Conservation (phyloP, 2,888 invertebrate genomes). For the Stenodera caucasica region DNA sequence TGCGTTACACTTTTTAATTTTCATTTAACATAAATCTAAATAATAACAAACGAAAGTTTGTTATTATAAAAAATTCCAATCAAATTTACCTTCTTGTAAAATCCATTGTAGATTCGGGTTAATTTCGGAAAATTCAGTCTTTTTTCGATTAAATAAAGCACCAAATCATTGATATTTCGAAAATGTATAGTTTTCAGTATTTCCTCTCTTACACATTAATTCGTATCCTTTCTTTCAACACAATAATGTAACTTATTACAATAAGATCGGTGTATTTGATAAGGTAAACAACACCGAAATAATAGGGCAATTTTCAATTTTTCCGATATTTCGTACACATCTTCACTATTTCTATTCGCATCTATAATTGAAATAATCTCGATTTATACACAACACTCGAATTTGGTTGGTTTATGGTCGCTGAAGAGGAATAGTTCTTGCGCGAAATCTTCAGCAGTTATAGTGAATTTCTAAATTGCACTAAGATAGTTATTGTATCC, state of each 20-base stretch:
- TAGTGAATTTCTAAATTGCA: conserved; percentile 41
- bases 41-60: conserved; percentile 22
- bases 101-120: conserved; percentile 14
- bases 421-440: conserved; percentile 22
- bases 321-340: background rate
- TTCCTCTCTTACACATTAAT: conserved; percentile 29
- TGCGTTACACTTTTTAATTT: conserved; percentile 29
- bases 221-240: conserved; percentile 37
- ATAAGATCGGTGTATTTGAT: background rate
- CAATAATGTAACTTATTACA: conserved; percentile 13
- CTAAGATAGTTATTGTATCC: conserved; percentile 42
- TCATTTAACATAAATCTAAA: conserved; percentile 21
- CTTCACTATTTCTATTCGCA: background rate
- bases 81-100: conserved; percentile 18
- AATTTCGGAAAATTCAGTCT: background rate
- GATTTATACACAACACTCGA: no score
- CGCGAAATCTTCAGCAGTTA: conserved; percentile 31
- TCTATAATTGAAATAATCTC: no score
- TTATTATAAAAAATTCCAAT: background rate
- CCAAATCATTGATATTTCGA: conserved; percentile 31
- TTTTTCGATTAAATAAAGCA: conserved; percentile 10
- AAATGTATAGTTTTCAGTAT: conserved; percentile 31
- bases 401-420: background rate
- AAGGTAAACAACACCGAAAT: background rate
- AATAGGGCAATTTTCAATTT: background rate